Evolutionary conservation across 2,113 vertebrate genomes (phyloP).

Genomic region (Conger conger): DNA sequence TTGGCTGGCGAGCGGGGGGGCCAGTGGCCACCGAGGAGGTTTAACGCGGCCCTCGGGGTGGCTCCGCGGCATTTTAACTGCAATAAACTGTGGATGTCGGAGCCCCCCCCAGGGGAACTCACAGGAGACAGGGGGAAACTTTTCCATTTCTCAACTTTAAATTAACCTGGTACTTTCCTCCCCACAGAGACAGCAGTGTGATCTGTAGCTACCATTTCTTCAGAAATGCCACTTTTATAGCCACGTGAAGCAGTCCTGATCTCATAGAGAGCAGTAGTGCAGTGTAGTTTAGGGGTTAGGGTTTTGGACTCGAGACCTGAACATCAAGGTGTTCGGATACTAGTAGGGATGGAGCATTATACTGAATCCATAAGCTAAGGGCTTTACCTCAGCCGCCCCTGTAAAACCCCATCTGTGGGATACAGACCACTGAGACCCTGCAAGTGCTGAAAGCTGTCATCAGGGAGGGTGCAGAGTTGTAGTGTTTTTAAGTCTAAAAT

Average conservation of each 20-base stretch:
- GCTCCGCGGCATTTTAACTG: conserved; percentile 1
- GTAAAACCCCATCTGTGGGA: background rate
- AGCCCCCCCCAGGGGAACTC: background rate
- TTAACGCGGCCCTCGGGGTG: conserved; percentile 5
- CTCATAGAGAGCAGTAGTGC: background rate
- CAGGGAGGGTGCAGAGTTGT: background rate
- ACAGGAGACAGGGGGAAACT: background rate
- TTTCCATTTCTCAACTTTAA: conserved; percentile 17
- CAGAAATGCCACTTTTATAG: background rate
- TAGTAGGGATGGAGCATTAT: background rate
- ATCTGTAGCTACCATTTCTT: background rate
- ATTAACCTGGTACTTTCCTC: conserved; percentile 23
- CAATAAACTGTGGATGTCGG: conserved; percentile 13
- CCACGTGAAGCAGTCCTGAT: background rate
- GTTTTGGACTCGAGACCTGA: background rate
- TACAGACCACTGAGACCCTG: background rate
- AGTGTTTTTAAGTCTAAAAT: background rate
- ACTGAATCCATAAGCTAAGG: background rate
- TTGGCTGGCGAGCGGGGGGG: background rate
- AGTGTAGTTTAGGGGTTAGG: background rate
- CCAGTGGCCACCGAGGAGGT: background rate
- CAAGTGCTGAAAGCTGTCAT: background rate
- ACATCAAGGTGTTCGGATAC: too few species aligned
- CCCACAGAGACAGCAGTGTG: background rate
- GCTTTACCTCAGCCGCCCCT: background rate